Conservation (phyloP, 2,888 invertebrate genomes). For the Muschampia plurimacula region DNA sequence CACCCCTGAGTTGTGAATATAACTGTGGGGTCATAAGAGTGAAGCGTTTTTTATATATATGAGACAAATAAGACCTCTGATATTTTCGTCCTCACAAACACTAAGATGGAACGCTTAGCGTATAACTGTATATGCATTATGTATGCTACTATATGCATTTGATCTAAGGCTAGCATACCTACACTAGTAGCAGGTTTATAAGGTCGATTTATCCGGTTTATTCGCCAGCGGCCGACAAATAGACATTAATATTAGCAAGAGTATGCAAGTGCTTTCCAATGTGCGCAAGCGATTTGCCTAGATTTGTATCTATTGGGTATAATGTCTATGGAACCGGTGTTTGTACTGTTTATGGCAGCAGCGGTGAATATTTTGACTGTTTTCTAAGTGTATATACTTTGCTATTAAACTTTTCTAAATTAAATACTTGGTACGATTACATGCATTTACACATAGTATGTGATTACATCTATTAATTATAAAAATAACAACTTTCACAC, state of each 20-base stretch:
- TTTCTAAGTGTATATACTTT: too few species aligned
- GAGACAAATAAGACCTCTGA: background rate
- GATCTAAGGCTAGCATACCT: background rate
- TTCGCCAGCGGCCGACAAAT: constrained; percentile 25
- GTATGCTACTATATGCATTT: background rate
- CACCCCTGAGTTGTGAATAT: too few species aligned
- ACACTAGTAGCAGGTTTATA: background rate
- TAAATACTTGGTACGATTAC: too few species aligned
- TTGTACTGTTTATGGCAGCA: constrained; percentile 29
- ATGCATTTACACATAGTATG: too few species aligned
- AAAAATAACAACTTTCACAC: too few species aligned
- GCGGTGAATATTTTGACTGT: background rate
- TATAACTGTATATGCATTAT: too few species aligned
- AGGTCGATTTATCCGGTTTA: constrained; percentile 25
- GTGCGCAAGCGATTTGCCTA: constrained; percentile 44
- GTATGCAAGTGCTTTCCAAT: constrained; percentile 34
- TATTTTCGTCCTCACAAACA: too few species aligned
- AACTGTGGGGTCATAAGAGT: too few species aligned
- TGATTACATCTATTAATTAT: too few species aligned
- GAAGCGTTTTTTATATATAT: too few species aligned
- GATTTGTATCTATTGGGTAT: constrained; percentile 43
- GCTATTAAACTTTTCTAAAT: too few species aligned
- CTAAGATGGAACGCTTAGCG: too few species aligned
- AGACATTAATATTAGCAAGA: constrained; percentile 37
- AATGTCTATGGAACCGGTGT: constrained; percentile 32